Conservation (phyloP, 2,888 invertebrate species). For the Chrysopilus asiliformis region DNA sequence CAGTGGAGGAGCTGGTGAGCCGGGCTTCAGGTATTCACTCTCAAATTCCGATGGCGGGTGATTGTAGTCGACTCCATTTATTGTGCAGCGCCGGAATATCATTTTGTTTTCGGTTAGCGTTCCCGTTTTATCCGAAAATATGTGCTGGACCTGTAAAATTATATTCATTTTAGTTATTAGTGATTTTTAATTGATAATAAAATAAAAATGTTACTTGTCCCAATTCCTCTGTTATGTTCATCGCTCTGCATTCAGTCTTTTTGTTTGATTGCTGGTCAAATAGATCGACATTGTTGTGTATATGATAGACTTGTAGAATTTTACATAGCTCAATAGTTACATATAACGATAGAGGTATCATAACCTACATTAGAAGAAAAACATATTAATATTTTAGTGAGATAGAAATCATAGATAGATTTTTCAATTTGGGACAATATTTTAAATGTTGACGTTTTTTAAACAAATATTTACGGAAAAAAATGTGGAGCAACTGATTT, state of each 20-base stretch:
- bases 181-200: neutral
- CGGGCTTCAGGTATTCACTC: slow-evolving; percentile 37
- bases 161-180: neutral
- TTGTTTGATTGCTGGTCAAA: slow-evolving; percentile 75
- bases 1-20: slow-evolving; percentile 38
- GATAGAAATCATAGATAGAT: neutral
- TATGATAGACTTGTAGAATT: slow-evolving; percentile 88
- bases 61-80: slow-evolving; percentile 80
- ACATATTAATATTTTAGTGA: slow-evolving; percentile 5
- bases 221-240: slow-evolving; percentile 94
- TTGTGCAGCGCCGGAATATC: slow-evolving; percentile 84
- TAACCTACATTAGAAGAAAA: slow-evolving; percentile 46
- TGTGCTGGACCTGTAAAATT: slow-evolving; percentile 51
- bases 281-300: slow-evolving; percentile 77
- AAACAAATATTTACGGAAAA: neutral
- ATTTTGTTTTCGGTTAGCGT: slow-evolving; percentile 96
- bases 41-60: slow-evolving; percentile 63
- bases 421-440: neutral
- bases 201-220: slow-evolving; percentile 52
- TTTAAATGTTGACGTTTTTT: too few species aligned
- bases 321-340: slow-evolving; percentile 96
- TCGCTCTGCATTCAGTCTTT: slow-evolving; percentile 76
- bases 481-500: too few species aligned
- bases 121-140: slow-evolving; percentile 97
- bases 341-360: slow-evolving; percentile 93